These are phyloP conservation scores for Drosophila biarmipes DNA, from an alignment of 1,140 invertebrate genomes.

Conservation along the genomic window DNA sequence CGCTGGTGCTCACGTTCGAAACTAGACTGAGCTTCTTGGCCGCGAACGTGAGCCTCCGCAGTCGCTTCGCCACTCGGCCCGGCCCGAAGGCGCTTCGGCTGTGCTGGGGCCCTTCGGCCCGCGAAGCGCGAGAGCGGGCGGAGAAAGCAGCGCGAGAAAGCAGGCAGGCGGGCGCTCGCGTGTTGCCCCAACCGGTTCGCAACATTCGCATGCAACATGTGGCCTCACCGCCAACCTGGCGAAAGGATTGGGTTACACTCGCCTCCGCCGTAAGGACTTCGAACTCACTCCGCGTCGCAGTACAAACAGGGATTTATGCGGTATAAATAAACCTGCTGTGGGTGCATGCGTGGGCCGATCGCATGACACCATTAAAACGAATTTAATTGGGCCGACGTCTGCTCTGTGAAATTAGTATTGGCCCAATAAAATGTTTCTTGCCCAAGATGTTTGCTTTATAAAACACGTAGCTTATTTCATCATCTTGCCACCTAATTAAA, in stretches of 20 bases:
- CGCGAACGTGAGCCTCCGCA: constrained; percentile 30
- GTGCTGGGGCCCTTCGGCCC: constrained; percentile 3
- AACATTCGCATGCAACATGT: constrained; percentile 44
- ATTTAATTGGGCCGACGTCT: constrained; percentile 9
- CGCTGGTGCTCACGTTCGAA: too few relatives aligned
- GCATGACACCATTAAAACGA: constrained; percentile 14
- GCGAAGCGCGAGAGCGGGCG: not conserved
- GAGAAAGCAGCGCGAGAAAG: not conserved
- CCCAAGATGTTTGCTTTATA: too few relatives aligned
- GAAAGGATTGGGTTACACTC: constrained; percentile 36
- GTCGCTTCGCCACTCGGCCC: constrained; percentile 14
- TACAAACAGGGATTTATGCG: constrained; percentile 21
- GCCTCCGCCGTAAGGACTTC: constrained; percentile 16
- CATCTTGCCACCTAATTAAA: too few relatives aligned
- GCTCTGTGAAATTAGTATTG: not conserved
- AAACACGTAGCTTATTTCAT: too few relatives aligned
- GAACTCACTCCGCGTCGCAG: constrained; percentile 8
- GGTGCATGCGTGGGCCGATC: not conserved
- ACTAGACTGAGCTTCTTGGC: constrained; percentile 55
- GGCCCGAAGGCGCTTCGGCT: constrained; percentile 3
- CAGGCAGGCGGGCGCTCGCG: too few relatives aligned
- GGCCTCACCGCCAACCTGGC: constrained; percentile 11
- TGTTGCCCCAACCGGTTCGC: constrained; percentile 13
- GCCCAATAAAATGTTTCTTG: too few relatives aligned
- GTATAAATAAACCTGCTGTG: constrained; percentile 21